A percentile compares a stretch with the other conserved stretches of the same genome.
Evolutionary conservation across 2,113 vertebrate genomes (phyloP).

Genomic region (Brachypodius melanocephalos): DNA sequence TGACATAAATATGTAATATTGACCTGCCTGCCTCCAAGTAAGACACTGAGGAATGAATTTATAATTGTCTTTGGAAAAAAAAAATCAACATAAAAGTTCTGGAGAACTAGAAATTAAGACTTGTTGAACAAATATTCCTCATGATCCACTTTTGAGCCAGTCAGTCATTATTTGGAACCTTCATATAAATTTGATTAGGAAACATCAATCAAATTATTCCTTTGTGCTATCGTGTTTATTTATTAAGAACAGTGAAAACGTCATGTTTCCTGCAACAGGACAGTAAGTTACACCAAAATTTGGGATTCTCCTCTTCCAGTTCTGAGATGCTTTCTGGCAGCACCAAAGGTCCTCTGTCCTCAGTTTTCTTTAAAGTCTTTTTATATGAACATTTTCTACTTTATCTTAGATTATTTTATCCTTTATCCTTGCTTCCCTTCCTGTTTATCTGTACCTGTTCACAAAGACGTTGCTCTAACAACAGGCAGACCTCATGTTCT

Average conservation of each 20-base stretch:
- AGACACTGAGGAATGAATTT: not conserved
- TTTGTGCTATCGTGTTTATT: not conserved
- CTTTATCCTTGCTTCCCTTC: not conserved
- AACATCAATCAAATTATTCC: not conserved
- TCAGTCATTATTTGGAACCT: not conserved
- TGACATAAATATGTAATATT: constrained; percentile 19
- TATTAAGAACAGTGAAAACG: not conserved
- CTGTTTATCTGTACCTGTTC: not conserved
- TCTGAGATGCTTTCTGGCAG: not conserved
- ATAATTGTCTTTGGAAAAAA: not conserved
- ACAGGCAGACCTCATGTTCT: not conserved
- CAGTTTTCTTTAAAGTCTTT: not conserved
- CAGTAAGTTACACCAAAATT: not conserved
- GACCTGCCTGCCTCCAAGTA: not conserved
- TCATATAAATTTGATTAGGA: not conserved
- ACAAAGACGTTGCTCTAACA: not conserved
- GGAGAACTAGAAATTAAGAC: not conserved
- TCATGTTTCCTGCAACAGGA: not conserved
- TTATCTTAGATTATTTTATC: not conserved
- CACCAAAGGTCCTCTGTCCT: not conserved
- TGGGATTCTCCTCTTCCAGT: not conserved
- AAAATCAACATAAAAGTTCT: not conserved
- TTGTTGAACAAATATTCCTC: not conserved
- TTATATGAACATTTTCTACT: not conserved
- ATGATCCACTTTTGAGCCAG: not conserved